Evolutionary conservation across 2,888 invertebrate species (phyloP), one percentile per base, ranked within the genome.

Genomic region (Sthenelais limicola): DNA sequence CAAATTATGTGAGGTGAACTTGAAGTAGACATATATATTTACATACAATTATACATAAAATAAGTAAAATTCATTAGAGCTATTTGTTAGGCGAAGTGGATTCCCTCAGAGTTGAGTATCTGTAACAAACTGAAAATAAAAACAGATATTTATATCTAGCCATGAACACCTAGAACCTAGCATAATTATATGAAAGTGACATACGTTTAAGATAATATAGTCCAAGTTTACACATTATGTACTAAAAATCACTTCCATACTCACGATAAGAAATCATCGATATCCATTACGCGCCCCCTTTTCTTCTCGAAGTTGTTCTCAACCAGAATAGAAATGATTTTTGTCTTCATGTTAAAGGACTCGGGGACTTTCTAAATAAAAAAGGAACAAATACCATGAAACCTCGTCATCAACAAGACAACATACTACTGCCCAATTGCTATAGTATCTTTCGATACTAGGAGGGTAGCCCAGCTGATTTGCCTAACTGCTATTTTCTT

Each of bases 281-380:
- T 93, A 85, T 97, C 97, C 97, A 99, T 95, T 4, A 92, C 93
- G 82, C 98, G 90, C 0, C 98, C 95, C 83, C 99, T 91, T 87
- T 92, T 92, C 79, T 93, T 91, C 71, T 92, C 92, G 82, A 93
- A 93, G 76, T 91, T 91, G 73, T 91, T 90, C 71, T 90, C 91
- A 73, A 88, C 88, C 78, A 99, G 89, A 81, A 97, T 92, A 43
- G 91, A 89, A 80, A 92, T 92, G 1, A 98, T 90, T 88, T 93
- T 93, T 69, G 90, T 89, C 88, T 96, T 95, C 76, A 97, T 93
- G 82, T 93, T 92, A 87, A 97, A 94, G 84, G 93, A 91, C 77
- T 91, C 90, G 33, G 84, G 82, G 12, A 97, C 85, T 76, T 91
- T 90, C 95, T 96, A 82, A 58, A 90, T 89, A 77, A 76, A 32